Conservation (phyloP, 2,113 vertebrate species). For the Neoarius graeffei region DNA sequence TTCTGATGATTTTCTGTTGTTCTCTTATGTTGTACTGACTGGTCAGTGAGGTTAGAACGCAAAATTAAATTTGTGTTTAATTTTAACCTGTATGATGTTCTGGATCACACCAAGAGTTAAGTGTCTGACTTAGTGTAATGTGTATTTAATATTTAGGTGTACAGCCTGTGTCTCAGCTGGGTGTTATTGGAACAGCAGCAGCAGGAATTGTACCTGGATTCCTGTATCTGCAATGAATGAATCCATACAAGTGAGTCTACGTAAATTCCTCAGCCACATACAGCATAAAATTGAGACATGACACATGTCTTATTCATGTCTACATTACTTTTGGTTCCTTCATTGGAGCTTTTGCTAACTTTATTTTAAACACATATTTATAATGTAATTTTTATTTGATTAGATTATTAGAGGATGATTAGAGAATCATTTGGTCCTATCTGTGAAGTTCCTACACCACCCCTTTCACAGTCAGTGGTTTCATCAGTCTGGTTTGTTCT, state of each 20-base stretch:
- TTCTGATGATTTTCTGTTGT: background rate
- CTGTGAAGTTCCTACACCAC: background rate
- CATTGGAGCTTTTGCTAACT: background rate
- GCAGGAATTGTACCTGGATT: constrained; percentile 39
- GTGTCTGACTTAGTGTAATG: background rate
- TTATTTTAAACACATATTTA: background rate
- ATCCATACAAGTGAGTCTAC: constrained; percentile 29
- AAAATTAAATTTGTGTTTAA: background rate
- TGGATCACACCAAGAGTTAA: background rate
- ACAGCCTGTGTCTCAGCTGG: constrained; percentile 56
- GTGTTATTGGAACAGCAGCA: constrained; percentile 55
- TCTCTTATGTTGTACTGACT: background rate
- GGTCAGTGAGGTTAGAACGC: background rate
- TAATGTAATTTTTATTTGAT: background rate
- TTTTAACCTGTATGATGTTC: background rate
- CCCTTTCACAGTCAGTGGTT: background rate
- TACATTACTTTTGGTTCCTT: background rate
- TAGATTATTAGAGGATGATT: background rate
- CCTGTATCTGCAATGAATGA: too few species aligned
- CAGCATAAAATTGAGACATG: background rate
- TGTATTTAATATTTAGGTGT: constrained; percentile 51
- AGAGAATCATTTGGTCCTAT: background rate
- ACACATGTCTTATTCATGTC: background rate
- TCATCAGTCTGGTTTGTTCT: background rate
- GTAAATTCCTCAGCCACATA: background rate